Conservation (phyloP, 2,113 vertebrate species). For the Brevimyrus niger region DNA sequence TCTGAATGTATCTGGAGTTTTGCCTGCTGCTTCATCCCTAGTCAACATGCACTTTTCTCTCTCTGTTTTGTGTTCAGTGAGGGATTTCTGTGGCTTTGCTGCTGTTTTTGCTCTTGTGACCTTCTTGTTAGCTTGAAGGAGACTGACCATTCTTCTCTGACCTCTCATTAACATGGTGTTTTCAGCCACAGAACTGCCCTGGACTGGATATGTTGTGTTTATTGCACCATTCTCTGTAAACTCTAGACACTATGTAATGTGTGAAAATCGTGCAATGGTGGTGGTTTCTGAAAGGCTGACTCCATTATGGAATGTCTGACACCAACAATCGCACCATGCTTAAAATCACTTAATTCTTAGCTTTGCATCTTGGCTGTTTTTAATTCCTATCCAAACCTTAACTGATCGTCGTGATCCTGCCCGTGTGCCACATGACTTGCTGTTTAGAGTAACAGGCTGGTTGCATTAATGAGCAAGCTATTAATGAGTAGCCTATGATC, state of each 20-base stretch:
- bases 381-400: background rate
- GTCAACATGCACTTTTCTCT: background rate
- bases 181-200: background rate
- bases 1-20: background rate
- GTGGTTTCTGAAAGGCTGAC: background rate
- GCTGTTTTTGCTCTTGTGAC: background rate
- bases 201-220: background rate
- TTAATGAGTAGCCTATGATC: too few relatives aligned
- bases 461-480: background rate
- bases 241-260: background rate
- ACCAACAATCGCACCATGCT: background rate
- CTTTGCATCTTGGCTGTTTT: background rate
- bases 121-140: background rate
- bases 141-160: background rate
- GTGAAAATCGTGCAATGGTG: background rate
- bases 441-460: background rate
- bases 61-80: background rate
- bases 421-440: background rate
- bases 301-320: background rate
- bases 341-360: background rate
- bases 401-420: background rate
- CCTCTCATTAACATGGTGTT: background rate
- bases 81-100: background rate
- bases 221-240: background rate
- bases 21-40: background rate